phyloP scores from a whole-genome alignment of 2,888 invertebrate species.

The Oscheius sp. region DNA sequence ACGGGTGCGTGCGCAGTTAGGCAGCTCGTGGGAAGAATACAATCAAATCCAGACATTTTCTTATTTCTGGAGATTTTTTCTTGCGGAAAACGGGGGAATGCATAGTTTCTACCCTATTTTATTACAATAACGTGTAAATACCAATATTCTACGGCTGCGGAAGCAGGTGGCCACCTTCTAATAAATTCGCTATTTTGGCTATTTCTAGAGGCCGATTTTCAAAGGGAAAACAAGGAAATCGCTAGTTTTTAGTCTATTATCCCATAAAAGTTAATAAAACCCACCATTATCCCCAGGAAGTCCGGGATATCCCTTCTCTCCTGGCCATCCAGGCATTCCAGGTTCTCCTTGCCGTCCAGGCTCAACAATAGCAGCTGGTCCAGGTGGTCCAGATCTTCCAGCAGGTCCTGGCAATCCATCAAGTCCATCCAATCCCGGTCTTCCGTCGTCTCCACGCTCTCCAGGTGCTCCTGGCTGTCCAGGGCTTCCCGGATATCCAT shows the following conservation, averaged over 20 bases:
- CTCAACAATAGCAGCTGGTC: slow-evolving; percentile 40
- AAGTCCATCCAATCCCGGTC: slow-evolving; percentile 78
- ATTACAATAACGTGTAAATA: too few relatives aligned
- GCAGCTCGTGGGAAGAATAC: not conserved
- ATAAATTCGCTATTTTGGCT: too few relatives aligned
- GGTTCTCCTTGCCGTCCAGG: slow-evolving; percentile 42
- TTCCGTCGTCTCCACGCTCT: slow-evolving; percentile 76
- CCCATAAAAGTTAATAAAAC: too few relatives aligned
- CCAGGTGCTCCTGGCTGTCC: slow-evolving; percentile 78
- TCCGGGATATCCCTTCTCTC: slow-evolving; percentile 66
- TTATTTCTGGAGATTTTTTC: too few relatives aligned
- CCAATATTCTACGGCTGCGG: too few relatives aligned
- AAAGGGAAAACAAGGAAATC: too few relatives aligned
- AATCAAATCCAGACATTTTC: not conserved
- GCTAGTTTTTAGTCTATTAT: too few relatives aligned
- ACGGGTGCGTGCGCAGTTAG: too few relatives aligned
- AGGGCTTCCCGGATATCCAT: slow-evolving; percentile 75
- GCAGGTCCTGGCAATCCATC: slow-evolving; percentile 74
- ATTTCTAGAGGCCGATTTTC: too few relatives aligned
- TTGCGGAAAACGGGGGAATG: too few relatives aligned
- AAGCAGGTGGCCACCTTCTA: too few relatives aligned
- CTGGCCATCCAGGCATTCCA: slow-evolving; percentile 56
- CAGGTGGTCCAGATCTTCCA: slow-evolving; percentile 62
- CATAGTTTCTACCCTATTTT: too few relatives aligned
- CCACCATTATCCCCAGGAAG: slow-evolving; percentile 55